phyloP scores from a whole-genome alignment of 2,113 vertebrate species.

The Rhabdomys dilectus region DNA sequence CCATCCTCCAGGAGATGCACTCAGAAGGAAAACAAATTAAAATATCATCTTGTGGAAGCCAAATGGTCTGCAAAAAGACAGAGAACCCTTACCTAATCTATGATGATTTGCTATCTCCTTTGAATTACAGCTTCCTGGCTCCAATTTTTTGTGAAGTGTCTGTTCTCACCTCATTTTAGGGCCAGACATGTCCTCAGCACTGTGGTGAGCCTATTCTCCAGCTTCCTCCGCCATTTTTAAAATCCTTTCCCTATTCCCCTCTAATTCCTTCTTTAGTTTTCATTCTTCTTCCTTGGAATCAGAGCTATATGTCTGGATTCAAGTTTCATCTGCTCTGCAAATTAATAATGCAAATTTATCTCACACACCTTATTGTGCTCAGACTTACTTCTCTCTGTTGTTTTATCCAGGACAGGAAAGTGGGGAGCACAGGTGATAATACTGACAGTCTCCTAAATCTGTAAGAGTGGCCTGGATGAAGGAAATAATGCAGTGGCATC shows the following conservation, averaged over 20 bases:
- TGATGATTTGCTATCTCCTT: constrained; percentile 5
- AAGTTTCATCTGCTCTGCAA: neutral
- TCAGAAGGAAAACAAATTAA: constrained; percentile 39
- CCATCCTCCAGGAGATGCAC: neutral
- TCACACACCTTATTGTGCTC: neutral
- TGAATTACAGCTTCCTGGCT: neutral
- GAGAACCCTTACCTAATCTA: neutral
- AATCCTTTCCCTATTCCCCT: neutral
- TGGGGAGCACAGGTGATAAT: constrained; percentile 17
- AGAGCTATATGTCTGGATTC: neutral
- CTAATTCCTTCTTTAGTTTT: neutral
- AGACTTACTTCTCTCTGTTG: neutral
- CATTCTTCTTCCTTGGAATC: neutral
- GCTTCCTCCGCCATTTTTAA: neutral
- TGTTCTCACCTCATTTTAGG: neutral
- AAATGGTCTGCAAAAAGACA: constrained; percentile 3
- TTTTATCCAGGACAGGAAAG: neutral
- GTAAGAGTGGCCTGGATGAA: neutral
- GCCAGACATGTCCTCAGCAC: neutral
- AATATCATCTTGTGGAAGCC: constrained; percentile 26
- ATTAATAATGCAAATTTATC: neutral
- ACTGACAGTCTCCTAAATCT: neutral
- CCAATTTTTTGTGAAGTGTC: neutral
- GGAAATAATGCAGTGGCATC: neutral
- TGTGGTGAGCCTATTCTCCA: neutral